Conservation (phyloP, 1,140 invertebrate genomes). For the Bombus sylvicola region DNA sequence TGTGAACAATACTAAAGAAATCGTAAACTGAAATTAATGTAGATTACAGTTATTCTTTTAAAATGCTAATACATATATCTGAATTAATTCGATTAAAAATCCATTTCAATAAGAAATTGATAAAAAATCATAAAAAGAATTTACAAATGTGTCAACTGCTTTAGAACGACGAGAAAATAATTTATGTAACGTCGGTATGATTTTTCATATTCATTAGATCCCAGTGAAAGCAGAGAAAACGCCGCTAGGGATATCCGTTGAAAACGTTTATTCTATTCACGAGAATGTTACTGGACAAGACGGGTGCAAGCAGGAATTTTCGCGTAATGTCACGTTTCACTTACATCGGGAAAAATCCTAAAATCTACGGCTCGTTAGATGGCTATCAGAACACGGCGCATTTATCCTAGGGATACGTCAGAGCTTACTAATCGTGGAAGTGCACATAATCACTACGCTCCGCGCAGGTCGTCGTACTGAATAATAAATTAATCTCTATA, state of each 20-base stretch:
- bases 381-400: conserved; percentile 23
- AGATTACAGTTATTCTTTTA: too few species aligned
- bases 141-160: too few species aligned
- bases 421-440: too few species aligned
- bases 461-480: conserved; percentile 46
- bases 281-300: conserved; percentile 30
- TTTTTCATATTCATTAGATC: conserved; percentile 12
- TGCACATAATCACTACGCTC: conserved; percentile 43
- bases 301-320: conserved; percentile 12
- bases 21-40: too few species aligned
- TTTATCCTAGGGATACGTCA: conserved; percentile 18
- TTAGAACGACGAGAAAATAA: too few species aligned
- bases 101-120: not conserved
- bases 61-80: too few species aligned
- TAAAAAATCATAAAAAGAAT: too few species aligned
- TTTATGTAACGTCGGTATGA: not conserved
- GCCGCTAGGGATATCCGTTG: not conserved
- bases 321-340: conserved; percentile 40
- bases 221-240: not conserved
- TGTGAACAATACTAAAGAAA: too few species aligned
- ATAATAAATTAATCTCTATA: conserved; percentile 68
- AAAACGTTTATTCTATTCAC: conserved; percentile 18
- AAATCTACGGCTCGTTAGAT: conserved; percentile 51
- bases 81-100: too few species aligned
- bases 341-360: conserved; percentile 40